Evolutionary conservation across 2,888 invertebrate species (phyloP), one percentile per base, ranked within the genome.

Genomic region (Sisyra terminalis): DNA sequence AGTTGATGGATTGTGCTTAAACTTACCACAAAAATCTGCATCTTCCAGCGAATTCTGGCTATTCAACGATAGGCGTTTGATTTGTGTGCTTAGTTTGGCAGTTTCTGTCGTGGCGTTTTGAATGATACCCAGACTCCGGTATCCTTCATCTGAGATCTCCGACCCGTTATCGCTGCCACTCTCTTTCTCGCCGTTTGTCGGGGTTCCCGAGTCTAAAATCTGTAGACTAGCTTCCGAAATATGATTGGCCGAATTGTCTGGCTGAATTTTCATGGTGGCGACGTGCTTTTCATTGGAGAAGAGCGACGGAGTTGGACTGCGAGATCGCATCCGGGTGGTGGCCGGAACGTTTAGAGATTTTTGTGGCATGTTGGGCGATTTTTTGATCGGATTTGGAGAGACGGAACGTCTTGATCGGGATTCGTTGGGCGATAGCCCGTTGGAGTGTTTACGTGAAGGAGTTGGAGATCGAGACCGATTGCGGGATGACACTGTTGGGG

Each of bases 71-170:
- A 75, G 71, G 54, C 78, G 64, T 49, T 78, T 75, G n/a, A 43
- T 38, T 18, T 43, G 37, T 6, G 15, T 43, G 14, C 30, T 29
- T 14, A 38, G 36, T 34, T 43, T 43, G 36, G 42, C 31, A 49
- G 58, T 57, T 40, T 48, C 51, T 48, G 57, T 60, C 16, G 69
- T 54, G 36, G 59, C 52, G 41, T 69, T 63, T 47, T 74, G 73
- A 35, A 75, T 75, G 38, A 83, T 70, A 0, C 84, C 84, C 53
- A 85, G 61, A 55, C 85, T 85, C 53, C 85, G 72, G 59, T 86
- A 86, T 0, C 86, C 86, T 55, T 86, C 86, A 58, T 86, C 86
- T 17, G 84, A 85, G 16, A 85, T 82, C 57, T 86, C 85, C 44
- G 84, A 84, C 8, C 84, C 82, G 50, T 84, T 83, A 57, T 85